Percentiles rank a stretch among this genome's conserved stretches.
Conservation (phyloP, 2,888 invertebrate genomes). For the Leptinotarsa juncta region DNA sequence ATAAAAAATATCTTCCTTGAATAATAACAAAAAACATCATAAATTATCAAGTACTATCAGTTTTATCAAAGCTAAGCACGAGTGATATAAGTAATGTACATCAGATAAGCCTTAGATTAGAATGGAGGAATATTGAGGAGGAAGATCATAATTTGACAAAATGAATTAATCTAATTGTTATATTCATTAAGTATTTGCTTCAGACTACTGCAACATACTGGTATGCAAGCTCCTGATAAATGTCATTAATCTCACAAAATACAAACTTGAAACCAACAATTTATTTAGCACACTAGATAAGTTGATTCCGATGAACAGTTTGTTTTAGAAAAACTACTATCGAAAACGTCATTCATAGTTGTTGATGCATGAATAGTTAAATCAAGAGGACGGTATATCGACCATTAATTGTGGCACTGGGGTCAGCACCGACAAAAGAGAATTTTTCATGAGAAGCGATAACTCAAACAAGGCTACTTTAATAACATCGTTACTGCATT, state of each 20-base stretch:
- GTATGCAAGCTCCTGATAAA: not conserved
- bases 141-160: too few relatives aligned
- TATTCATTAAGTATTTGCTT: too few relatives aligned
- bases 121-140: too few relatives aligned
- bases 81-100: too few relatives aligned
- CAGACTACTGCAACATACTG: too few relatives aligned
- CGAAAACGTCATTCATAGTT: constrained; percentile 14
- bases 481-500: constrained; percentile 40
- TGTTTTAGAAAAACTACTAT: constrained; percentile 10
- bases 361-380: constrained; percentile 31
- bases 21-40: too few relatives aligned
- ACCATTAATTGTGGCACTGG: constrained; percentile 29
- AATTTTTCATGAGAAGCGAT: constrained; percentile 30
- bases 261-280: not conserved
- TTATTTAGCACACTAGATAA: not conserved
- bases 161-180: too few relatives aligned
- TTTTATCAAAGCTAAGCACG: too few relatives aligned
- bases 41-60: too few relatives aligned
- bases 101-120: too few relatives aligned
- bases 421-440: constrained; percentile 41
- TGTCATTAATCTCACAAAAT: not conserved
- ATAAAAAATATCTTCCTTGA: too few relatives aligned
- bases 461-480: constrained; percentile 29
- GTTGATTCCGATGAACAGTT: not conserved
- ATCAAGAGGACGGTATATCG: constrained; percentile 26